phyloP scores from a whole-genome alignment of 2,797 vertebrate species.

The Vespertilio murinus region DNA sequence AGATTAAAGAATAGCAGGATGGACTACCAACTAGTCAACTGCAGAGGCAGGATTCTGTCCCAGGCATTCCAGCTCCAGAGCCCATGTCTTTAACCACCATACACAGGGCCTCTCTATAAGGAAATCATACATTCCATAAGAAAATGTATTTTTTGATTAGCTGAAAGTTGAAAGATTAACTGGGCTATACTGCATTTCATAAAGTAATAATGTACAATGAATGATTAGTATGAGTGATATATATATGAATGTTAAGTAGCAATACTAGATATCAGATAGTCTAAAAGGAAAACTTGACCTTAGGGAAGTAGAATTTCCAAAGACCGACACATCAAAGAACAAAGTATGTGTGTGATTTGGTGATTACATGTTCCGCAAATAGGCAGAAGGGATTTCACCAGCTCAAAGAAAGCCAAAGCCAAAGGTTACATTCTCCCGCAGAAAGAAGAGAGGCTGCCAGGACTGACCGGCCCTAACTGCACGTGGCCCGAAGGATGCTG shows the following conservation, averaged over 20 bases:
- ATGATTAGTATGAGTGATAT: neutral
- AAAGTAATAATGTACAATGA: neutral
- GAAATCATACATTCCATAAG: neutral
- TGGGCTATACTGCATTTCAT: neutral
- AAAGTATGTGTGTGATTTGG: conserved; percentile 14
- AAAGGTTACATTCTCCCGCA: neutral
- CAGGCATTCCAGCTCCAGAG: neutral
- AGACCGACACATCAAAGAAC: conserved; percentile 26
- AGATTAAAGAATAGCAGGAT: neutral
- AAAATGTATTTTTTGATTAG: conserved; percentile 13
- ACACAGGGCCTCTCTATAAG: neutral
- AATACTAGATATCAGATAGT: neutral
- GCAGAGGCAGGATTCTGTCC: neutral
- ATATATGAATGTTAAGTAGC: neutral
- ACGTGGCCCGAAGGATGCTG: neutral
- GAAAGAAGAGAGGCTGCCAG: conserved; percentile 5
- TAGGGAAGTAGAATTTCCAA: conserved; percentile 45
- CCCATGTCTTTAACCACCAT: neutral
- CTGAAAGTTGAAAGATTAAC: conserved; percentile 15
- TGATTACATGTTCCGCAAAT: conserved; percentile 39
- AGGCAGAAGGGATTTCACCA: neutral
- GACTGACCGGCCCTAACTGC: neutral
- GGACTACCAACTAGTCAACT: neutral
- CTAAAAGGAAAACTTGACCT: conserved; percentile 23
- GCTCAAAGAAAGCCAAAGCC: conserved; percentile 52